Evolutionary conservation across 2,888 invertebrate species (phyloP), one percentile per base, ranked within the genome.

Genomic region (Argyresthia albistria): DNA sequence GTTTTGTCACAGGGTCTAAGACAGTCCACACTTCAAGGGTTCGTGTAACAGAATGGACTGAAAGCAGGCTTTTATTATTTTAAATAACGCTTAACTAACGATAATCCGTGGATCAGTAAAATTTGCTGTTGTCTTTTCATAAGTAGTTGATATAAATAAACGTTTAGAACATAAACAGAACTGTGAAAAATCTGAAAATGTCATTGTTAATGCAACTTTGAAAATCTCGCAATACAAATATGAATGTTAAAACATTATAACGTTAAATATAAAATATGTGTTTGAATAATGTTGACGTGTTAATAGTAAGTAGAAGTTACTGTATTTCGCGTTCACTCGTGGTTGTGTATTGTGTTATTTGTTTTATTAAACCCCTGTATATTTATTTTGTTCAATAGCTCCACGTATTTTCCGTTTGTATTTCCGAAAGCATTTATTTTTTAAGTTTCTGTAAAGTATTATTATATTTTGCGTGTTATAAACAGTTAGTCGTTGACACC

Each of bases 1-100:
- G 76, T 82, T 81, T 76, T 75, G 65, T 73, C 70, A 86, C 83
- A 86, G 83, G 84, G 83, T 83, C 74, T 76, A 67, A 69, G 60
- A 69, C 6, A 25, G 25, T 68, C 73, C 63, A 64, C 65, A 63
- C 58, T 66, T 61, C 59, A 57, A 58, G 60, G 62, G 61, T 59
- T 60, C 57, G 63, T n/a, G n/a, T 59, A 58, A 63, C 55, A 52
- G 53, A 12, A 37, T 37, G 2, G 25, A 25, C 47, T 48, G 36
- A 55, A 57, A 62, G 60, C 59, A 64, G 63, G 61, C 61, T 56
- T 56, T 56, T 43, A 60, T 58, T 12, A 59, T 56, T 39, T 43
- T 35, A 8, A 8, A 43, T 46, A 46, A 46, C n/a, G 25, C 55
- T 14, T 58, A 60, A 62, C 50, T 52, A 39, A 49, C 53, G 47